Conservation (phyloP, 2,888 invertebrate species). For the Tinea trinotella region DNA sequence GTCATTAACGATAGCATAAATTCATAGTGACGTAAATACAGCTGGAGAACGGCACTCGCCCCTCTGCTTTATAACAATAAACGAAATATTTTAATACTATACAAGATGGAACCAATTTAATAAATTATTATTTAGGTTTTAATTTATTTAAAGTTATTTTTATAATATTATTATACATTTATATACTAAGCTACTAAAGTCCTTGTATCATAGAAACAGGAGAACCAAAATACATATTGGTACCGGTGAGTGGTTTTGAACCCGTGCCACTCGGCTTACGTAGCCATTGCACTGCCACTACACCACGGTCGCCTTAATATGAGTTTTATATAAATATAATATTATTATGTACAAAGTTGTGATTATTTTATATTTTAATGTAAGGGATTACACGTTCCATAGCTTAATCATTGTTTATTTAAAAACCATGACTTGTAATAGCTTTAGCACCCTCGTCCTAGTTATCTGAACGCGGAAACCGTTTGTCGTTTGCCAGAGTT, state of each 20-base stretch:
- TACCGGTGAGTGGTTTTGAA: not conserved
- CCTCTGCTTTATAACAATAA: constrained; percentile 44
- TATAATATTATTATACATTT: not conserved
- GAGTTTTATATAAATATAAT: too few relatives aligned
- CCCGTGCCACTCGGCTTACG: too few relatives aligned
- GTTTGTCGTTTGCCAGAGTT: not conserved
- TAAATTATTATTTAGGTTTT: not conserved
- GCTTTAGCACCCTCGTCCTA: not conserved
- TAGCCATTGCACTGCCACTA: too few relatives aligned
- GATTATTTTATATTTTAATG: too few relatives aligned
- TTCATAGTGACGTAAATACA: constrained; percentile 53
- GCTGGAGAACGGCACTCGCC: constrained; percentile 34
- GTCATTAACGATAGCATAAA: constrained; percentile 56
- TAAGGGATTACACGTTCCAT: not conserved
- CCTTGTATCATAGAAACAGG: too few relatives aligned
- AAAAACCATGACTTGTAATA: constrained; percentile 6
- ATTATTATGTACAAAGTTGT: too few relatives aligned
- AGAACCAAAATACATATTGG: too few relatives aligned
- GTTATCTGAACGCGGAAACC: not conserved
- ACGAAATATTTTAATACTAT: constrained; percentile 38
- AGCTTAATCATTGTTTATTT: constrained; percentile 5
- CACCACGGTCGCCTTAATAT: too few relatives aligned
- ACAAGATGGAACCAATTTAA: constrained; percentile 45
- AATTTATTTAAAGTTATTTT: not conserved
- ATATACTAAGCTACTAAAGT: too few relatives aligned